Base-by-base conservation (phyloP, 1,140 invertebrate genomes). In the Ylistrum balloti region DNA sequence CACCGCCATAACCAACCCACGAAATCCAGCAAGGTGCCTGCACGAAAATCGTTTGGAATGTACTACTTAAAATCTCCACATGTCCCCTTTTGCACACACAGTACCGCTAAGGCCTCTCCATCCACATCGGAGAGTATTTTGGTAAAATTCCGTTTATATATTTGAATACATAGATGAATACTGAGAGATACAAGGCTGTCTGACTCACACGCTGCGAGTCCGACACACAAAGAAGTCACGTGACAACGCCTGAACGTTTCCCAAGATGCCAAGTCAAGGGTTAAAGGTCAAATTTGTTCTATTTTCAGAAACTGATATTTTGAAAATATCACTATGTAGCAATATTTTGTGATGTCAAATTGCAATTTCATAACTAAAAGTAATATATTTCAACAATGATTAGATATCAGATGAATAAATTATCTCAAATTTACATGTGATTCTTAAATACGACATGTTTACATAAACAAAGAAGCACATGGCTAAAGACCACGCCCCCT, bases 211-310 rank as follows among this genome's bases (percentile, higher is more conserved):
- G 94, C 94, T 94, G 94, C 92, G 94, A 94, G 93, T 90, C 91
- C 90, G 94, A 94, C 95, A 95, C 95, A 96, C 95, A 96, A 96
- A 96, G 95, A 94, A 94, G 91, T 96, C 95, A 96, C 95, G 95
- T 96, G 95, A 95, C 91, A 93, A 94, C 93, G 95, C 95, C 93
- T 94, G 92, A 92, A 93, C 90, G 88, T 92, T 93, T 94, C 94
- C 95, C 94, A 93, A 91, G 91, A 94, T 95, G 93, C 95, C 93
- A 92, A 35, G 91, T 91, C 86, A 86, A 38, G 87, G 90, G 90
- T 91, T 85, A 92, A 91, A 92, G 92, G 86, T 93, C 86, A 90
- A 3, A 88, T 28, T 28, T 74, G 56, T 74, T 22, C 56, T 74
- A 74, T 74, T 74, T 74, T 28, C 22, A 74, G 56, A 74, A n/a